phyloP scores from a whole-genome alignment of 2,113 vertebrate genomes.

The Amblyornis subalaris region DNA sequence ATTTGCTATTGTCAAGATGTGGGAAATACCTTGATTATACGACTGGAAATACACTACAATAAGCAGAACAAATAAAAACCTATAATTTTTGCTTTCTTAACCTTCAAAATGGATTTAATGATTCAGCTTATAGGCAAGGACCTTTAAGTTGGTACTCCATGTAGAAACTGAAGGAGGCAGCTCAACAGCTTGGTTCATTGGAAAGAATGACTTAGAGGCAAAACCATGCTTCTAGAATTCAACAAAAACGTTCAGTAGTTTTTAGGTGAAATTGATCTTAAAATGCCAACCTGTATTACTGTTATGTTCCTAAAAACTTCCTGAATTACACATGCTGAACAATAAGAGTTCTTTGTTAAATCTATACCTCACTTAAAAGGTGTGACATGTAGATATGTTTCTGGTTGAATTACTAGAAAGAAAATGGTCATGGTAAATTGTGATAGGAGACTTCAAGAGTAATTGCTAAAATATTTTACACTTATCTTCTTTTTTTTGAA shows the following conservation, averaged over 20 bases:
- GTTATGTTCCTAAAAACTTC: background rate
- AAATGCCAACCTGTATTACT: background rate
- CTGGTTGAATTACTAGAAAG: background rate
- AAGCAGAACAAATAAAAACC: background rate
- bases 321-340: accelerated
- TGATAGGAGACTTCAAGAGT: background rate
- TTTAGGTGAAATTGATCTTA: background rate
- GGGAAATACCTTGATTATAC: background rate
- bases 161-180: background rate
- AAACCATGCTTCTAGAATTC: background rate
- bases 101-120: slow-evolving; percentile 3
- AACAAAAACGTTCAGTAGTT: background rate
- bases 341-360: background rate
- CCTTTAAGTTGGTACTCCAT: background rate
- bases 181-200: background rate
- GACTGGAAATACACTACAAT: background rate
- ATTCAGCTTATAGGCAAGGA: background rate
- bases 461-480: background rate
- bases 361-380: background rate
- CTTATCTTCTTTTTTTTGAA: background rate
- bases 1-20: background rate
- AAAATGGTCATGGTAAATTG: background rate
- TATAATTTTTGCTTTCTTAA: background rate
- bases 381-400: background rate
- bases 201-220: background rate